These are phyloP conservation scores for Mnemiopsis leidyi DNA, from an alignment of 37 sponge, comb jelly and placozoan genomes.

Conservation along the genomic window DNA sequence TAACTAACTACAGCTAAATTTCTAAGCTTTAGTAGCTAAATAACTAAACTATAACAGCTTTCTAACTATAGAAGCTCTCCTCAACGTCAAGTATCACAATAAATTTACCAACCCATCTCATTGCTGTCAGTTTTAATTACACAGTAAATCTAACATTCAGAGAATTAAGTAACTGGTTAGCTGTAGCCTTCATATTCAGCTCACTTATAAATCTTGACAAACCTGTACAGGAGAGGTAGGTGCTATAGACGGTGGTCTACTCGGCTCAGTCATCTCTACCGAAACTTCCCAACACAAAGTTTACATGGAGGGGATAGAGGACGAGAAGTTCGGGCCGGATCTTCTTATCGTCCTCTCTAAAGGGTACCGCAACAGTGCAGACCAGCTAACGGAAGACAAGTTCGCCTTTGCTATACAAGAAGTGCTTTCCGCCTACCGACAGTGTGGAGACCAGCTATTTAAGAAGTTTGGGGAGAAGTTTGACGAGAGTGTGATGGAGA, in stretches of 20 bases:
- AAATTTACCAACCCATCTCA: too few relatives aligned
- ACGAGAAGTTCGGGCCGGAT: conserved; percentile 46
- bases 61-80: too few relatives aligned
- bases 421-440: neutral
- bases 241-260: conserved; percentile 24
- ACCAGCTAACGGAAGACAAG: conserved; percentile 40
- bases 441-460: conserved; percentile 5
- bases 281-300: conserved; percentile 49
- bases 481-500: conserved; percentile 58
- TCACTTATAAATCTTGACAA: too few relatives aligned
- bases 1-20: too few relatives aligned
- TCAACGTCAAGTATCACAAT: too few relatives aligned
- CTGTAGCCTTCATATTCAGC: too few relatives aligned
- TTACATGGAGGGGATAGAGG: conserved; percentile 32
- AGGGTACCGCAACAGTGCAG: conserved; percentile 34
- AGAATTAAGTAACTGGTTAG: too few relatives aligned
- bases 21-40: too few relatives aligned
- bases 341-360: conserved; percentile 11
- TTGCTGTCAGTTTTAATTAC: too few relatives aligned
- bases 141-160: too few relatives aligned
- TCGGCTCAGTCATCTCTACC: neutral
- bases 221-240: conserved; percentile 15
- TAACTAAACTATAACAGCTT: too few relatives aligned
- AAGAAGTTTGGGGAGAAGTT: neutral
- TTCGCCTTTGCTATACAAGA: conserved; percentile 46